phyloP scores from a whole-genome alignment of 2,797 vertebrate species.

The Harpagifer antarcticus region DNA sequence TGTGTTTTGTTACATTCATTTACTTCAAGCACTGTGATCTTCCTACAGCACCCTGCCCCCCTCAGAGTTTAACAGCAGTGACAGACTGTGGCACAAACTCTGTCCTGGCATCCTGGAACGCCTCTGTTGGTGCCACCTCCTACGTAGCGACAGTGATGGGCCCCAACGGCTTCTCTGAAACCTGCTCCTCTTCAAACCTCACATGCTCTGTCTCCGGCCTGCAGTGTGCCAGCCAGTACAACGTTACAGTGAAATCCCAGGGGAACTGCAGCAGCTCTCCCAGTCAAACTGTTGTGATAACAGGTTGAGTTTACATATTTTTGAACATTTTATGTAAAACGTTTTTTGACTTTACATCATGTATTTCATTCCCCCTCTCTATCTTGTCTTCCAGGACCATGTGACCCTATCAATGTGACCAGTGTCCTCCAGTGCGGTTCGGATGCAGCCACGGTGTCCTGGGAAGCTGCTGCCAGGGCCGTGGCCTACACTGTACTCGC shows the following conservation, averaged over 20 bases:
- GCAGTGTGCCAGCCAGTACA: conserved; percentile 70
- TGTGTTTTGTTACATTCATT: background rate
- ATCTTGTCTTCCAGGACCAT: conserved; percentile 64
- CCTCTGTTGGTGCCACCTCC: conserved; percentile 53
- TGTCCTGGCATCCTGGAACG: conserved; percentile 68
- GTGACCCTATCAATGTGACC: conserved; percentile 73
- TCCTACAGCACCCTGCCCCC: conserved; percentile 72
- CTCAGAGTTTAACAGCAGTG: conserved; percentile 51
- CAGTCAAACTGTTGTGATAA: conserved; percentile 39
- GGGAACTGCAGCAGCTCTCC: conserved; percentile 64
- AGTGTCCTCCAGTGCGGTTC: conserved; percentile 68
- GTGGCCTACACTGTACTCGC: conserved; percentile 68
- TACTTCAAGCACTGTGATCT: conserved; percentile 1
- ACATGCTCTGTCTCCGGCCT: conserved; percentile 65
- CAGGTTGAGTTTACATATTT: conserved; percentile 60
- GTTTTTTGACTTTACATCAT: background rate
- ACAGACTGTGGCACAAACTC: conserved; percentile 58
- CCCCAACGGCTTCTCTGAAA: conserved; percentile 40
- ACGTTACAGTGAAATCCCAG: conserved; percentile 56
- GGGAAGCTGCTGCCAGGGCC: conserved; percentile 66
- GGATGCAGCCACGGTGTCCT: conserved; percentile 70
- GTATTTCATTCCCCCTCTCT: background rate
- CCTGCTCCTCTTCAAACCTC: conserved; percentile 54
- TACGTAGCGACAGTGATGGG: conserved; percentile 59
- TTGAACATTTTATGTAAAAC: background rate